Evolutionary conservation across 2,888 invertebrate genomes (phyloP), one percentile per base, ranked within the genome.

Genomic region (Nyleta sp.): DNA sequence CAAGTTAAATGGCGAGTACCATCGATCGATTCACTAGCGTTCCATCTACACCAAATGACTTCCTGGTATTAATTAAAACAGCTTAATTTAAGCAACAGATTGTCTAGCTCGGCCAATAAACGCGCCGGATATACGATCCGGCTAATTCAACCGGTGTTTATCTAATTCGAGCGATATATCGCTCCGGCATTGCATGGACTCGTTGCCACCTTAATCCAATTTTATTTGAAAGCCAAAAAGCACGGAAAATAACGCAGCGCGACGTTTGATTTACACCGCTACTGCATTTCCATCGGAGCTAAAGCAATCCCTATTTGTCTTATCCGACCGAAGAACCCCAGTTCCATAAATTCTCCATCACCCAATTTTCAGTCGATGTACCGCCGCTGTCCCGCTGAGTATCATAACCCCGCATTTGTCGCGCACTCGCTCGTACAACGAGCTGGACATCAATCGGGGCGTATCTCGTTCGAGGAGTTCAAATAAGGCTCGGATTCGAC

Each of bases 351-450:
- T 75, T 44, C 28, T 57, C 31, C 52, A 44, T 70, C 70, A 28
- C 48, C 64, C 64, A 70, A 70, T 70, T 75, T 75, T 68, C 75
- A 35, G 50, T 17, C 44, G 18, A 48, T 48, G 59, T 38, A 38
- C 59, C 53, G 44, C 35, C 18, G 35, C 42, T 35, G 52, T 46
- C 42, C 55, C 50, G 50, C 5, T 11, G 64, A 57, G 59, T 31
- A 71, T 71, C 70, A 71, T 76, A 76, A 76, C 70, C 65, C 53
- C 38, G 50, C 52, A 71, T 76, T 76, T 65, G 70, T 70, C 71
- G 70, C 64, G 44, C 50, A 40, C 50, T 59, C 53, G 22, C 31
- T 46, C 60, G 67, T 59, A 67, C 67, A 60, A 60, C 67, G 53
- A 74, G 53, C 38, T 48, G 70, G 59, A 70, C 76, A 65, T 76